Base-by-base conservation (phyloP, 2,888 invertebrate species). In the Celastrina argiolus region DNA sequence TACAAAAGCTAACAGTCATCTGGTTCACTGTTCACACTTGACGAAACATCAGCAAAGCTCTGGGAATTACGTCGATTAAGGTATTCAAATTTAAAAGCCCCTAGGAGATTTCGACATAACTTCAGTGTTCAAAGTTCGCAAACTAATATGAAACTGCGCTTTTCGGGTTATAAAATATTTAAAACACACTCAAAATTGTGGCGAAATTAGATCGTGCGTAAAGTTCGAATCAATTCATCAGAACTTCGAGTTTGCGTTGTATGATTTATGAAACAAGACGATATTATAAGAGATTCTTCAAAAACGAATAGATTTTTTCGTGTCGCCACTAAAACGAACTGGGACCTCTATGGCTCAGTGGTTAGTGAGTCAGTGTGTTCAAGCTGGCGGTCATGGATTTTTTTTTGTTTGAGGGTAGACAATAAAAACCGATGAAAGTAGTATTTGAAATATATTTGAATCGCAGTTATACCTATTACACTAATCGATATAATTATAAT, bases 71-170 rank as follows among this genome's bases (percentile, higher is more conserved):
- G 59, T 31, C 59, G 31, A 34, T 34, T 59, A 59, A 59, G 31
- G 59, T 59, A 16, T 59, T 59, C 18, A 31, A 34, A 59, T 59
- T 34, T 59, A 59, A 59, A 59, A 59, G 59, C 59, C 59, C 59
- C 34, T 34, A 59, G 34, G 59, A 34, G 59, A 22, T 51, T 51
- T 51, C 51, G 26, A 26, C 51, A 26, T 12, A 51, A 51, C 51
- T 51, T 51, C 8, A 14, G 26, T 51, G 14, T 12, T 51, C 51
- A 51, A 51, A 51, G 51, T 26, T 51, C 26, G 26, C 51, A 12
- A 51, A 51, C 51, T 51, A 51, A 51, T 51, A 51, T 51, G 22
- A 51, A 51, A 51, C 51, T 51, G 51, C 51, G 51, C 51, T 51
- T 51, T 51, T 51, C 51, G 12, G 51, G 51, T 26, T 51, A 26